Percentiles rank a stretch among this genome's conserved stretches.
phyloP scores from a whole-genome alignment of 2,888 invertebrate species.

The Rhogogaster chlorosoma region DNA sequence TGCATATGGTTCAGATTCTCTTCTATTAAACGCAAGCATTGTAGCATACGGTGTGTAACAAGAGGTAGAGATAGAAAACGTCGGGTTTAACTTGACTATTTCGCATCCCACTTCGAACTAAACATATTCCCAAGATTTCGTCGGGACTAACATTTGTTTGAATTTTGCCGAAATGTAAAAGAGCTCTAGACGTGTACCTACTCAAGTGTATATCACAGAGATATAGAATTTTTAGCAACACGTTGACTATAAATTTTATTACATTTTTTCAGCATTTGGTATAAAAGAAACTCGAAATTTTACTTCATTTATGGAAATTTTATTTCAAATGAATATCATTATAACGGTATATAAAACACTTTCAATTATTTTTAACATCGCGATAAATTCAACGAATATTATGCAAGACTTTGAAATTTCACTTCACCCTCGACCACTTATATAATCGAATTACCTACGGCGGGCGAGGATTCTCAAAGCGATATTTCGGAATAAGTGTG shows the following conservation, averaged over 20 bases:
- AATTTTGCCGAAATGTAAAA: not conserved
- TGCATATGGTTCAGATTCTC: not conserved
- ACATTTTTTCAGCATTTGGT: too few relatives aligned
- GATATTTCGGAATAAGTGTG: not conserved
- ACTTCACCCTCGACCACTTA: not conserved
- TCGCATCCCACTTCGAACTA: not conserved
- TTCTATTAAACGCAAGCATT: not conserved
- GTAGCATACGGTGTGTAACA: not conserved
- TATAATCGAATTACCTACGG: not conserved
- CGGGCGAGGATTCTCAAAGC: not conserved
- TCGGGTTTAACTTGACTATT: not conserved
- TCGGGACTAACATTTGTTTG: not conserved
- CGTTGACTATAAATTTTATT: too few relatives aligned
- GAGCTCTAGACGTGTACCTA: too few relatives aligned
- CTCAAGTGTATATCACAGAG: too few relatives aligned
- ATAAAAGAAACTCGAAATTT: too few relatives aligned
- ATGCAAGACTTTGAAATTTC: not conserved
- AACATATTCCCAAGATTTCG: conserved; percentile 1
- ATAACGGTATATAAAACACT: too few relatives aligned
- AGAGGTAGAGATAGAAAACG: not conserved
- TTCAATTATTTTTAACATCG: too few relatives aligned
- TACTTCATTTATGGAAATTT: too few relatives aligned
- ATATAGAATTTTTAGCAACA: too few relatives aligned
- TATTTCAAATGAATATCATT: too few relatives aligned
- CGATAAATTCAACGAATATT: not conserved